Base-by-base conservation (phyloP, 2,888 invertebrate genomes). In the Athetis lepigone region DNA sequence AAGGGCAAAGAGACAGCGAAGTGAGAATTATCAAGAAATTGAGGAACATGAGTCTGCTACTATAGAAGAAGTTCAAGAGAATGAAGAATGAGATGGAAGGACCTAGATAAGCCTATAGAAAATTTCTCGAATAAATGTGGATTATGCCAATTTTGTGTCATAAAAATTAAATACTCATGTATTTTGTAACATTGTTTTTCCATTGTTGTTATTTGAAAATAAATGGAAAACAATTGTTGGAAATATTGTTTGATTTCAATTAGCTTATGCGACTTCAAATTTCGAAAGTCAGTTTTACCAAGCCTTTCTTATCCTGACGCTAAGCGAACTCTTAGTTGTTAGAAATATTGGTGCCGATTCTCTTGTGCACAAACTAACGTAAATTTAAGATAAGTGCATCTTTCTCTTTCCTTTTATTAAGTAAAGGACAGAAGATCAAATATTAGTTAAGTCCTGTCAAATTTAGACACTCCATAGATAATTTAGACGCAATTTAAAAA, bases 1-100 rank as follows among this genome's bases (percentile, higher is more conserved):
- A 5, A 68, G 72, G 29, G 77, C 79, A 0, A 93, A 92, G 36
- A 83, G 88, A 6, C 85, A 81, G 13, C 82, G 83, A 23, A 85
- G 61, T 23, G 82, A 88, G 2, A 77, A 75, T 3, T 80, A 70
- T 23, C 46, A 70, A 7, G 82, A 84, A 11, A 8, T 79, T 1
- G 57, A 36, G 9, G 64, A 74, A 37, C 13, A 47, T 25, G 67
- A 69, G 1, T n/a, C 58, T 1, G 36, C 63, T 0, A 69, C 75
- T 0, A 72, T 74, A 1, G 81, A 83, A 65, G 82, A 82, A 5
- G 16, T 75, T 2, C 36, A 43, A 0, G 46, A 64, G 0, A 36
- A 3, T 18, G 64, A 52, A 19, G 27, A 70, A 42, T 56, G 19
- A 55, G 4, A 1, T 8, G 13, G 23, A 19, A 37, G n/a, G 37